A percentile compares a stretch with the other conserved stretches of the same genome.
Evolutionary conservation across 2,113 vertebrate genomes (phyloP).

Genomic region (Thalassarche chlororhynchos): DNA sequence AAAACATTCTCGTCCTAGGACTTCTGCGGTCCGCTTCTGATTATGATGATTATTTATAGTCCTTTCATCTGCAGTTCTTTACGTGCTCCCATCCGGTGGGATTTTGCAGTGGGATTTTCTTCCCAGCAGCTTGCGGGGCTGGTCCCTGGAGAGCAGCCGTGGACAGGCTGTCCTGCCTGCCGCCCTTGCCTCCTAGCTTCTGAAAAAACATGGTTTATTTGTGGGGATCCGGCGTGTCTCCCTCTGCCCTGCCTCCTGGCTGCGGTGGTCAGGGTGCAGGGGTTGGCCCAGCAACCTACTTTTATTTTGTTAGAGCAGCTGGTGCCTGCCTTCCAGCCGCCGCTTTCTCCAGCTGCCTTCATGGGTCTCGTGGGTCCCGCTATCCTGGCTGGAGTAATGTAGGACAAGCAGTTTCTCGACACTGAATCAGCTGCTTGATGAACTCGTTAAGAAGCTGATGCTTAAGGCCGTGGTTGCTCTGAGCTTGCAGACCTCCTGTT

Average conservation of each 20-base stretch:
- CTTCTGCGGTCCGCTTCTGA: not conserved
- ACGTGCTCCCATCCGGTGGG: not conserved
- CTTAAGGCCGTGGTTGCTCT: not conserved
- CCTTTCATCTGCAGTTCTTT: not conserved
- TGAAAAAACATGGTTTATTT: not conserved
- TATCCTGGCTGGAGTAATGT: accelerated
- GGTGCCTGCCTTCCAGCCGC: not conserved
- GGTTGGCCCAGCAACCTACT: not conserved
- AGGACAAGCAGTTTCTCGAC: not conserved
- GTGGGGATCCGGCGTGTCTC: not conserved
- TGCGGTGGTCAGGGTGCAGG: not conserved
- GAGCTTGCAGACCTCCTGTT: not conserved
- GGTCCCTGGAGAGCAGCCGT: not conserved
- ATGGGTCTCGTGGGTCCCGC: accelerated
- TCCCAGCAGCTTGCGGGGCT: not conserved
- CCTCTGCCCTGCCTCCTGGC: not conserved
- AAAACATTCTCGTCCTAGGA: not conserved
- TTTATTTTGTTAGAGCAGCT: not conserved
- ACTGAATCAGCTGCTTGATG: not conserved
- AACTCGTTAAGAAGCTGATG: not conserved
- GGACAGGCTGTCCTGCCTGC: not conserved
- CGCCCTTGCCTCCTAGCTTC: not conserved
- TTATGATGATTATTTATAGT: not conserved
- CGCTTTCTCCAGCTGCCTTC: not conserved
- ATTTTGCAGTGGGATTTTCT: constrained; percentile 1